Conservation (phyloP, 1,140 invertebrate genomes). For the Sminthurides bifidus region DNA sequence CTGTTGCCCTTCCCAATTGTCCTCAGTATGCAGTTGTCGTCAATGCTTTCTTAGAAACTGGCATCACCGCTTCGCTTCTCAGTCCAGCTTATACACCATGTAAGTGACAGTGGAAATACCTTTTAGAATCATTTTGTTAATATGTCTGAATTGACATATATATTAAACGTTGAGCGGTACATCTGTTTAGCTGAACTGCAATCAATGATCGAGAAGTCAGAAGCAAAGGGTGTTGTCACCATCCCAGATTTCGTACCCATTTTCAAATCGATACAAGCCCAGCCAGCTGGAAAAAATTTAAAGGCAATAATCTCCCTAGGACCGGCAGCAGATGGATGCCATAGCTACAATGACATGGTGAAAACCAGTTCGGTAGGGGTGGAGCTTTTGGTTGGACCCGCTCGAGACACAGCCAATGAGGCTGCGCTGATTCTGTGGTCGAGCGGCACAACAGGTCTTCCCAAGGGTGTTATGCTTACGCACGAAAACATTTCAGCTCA, state of each 20-base stretch:
- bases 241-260: constrained; percentile 47
- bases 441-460: constrained; percentile 42
- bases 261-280: constrained; percentile 34
- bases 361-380: constrained; percentile 12
- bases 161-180: background rate
- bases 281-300: background rate
- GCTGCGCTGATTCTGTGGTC: constrained; percentile 13
- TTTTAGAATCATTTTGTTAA: background rate
- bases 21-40: constrained; percentile 39
- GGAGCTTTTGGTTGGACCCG: constrained; percentile 7
- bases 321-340: constrained; percentile 14
- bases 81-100: constrained; percentile 41
- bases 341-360: constrained; percentile 21
- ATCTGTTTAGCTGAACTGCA: background rate
- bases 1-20: constrained; percentile 37
- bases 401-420: constrained; percentile 34
- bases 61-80: constrained; percentile 38
- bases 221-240: constrained; percentile 55
- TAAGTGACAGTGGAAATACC: constrained; percentile 18
- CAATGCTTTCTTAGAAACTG: constrained; percentile 37
- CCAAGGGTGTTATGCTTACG: constrained; percentile 74
- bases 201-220: constrained; percentile 43
- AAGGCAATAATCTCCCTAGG: constrained; percentile 14
- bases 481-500: constrained; percentile 38
- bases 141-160: background rate